Evolutionary conservation across 2,113 vertebrate species (phyloP).

Genomic region (Leucopsar rothschildi): DNA sequence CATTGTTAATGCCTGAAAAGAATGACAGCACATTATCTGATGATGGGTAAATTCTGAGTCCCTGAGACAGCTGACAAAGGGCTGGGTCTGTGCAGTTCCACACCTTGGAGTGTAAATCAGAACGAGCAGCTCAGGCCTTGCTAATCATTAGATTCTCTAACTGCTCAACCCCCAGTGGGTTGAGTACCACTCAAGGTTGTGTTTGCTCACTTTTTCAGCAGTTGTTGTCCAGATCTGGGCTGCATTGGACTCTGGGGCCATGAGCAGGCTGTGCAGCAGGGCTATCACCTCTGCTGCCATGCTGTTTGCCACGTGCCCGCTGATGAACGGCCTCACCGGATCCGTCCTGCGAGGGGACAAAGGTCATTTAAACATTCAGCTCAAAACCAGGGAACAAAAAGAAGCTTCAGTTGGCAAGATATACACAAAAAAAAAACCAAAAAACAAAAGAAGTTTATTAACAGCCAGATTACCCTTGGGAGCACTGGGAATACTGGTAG

Average conservation of each 20-base stretch:
- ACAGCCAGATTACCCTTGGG: background rate
- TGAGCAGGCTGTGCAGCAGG: slow-evolving; percentile 91
- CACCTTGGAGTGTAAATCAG: fast-evolving
- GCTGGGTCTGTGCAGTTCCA: background rate
- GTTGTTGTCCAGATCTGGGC: slow-evolving; percentile 98
- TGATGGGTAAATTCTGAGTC: background rate
- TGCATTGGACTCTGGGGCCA: slow-evolving; percentile 93
- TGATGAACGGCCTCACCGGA: slow-evolving; percentile 94
- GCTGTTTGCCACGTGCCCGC: slow-evolving; percentile 97
- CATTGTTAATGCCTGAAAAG: background rate
- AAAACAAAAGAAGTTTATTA: background rate
- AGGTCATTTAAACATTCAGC: background rate
- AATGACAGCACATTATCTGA: background rate
- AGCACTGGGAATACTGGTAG: background rate
- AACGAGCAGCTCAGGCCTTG: background rate
- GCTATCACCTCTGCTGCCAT: slow-evolving; percentile 99
- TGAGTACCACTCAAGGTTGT: background rate
- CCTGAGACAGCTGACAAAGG: background rate
- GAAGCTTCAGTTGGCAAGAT: background rate
- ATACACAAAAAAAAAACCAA: background rate
- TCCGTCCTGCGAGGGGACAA: slow-evolving; percentile 78
- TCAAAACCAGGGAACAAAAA: background rate
- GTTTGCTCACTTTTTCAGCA: slow-evolving; percentile 85
- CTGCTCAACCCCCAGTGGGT: background rate
- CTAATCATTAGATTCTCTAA: background rate